Evolutionary conservation across 2,888 invertebrate genomes (phyloP).

Genomic region (Tyria jacobaeae): DNA sequence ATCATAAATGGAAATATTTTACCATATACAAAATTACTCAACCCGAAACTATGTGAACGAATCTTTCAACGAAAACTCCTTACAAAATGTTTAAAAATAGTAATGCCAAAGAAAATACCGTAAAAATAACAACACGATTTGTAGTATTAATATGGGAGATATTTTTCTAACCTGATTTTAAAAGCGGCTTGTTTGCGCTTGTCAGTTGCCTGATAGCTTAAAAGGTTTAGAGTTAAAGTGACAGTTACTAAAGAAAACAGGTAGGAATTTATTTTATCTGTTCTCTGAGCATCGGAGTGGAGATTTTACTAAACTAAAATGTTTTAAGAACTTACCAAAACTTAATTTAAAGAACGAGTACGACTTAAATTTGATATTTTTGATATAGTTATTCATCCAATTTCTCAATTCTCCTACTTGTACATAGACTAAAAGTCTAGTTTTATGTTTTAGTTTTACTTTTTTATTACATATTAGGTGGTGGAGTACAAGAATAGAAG

Average conservation of each 20-base stretch:
- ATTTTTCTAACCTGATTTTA: slow-evolving; percentile 18
- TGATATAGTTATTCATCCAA: too few relatives aligned
- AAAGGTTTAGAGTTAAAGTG: slow-evolving; percentile 24
- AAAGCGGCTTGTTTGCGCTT: slow-evolving; percentile 21
- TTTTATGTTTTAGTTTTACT: too few relatives aligned
- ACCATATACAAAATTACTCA: too few relatives aligned
- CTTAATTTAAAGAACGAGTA: too few relatives aligned
- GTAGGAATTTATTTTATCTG: background rate
- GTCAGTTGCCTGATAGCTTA: slow-evolving; percentile 34
- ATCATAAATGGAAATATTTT: too few relatives aligned
- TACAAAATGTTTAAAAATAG: background rate
- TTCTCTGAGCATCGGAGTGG: background rate
- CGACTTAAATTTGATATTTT: too few relatives aligned
- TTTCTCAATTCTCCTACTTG: too few relatives aligned
- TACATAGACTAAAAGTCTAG: too few relatives aligned
- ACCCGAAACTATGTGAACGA: too few relatives aligned
- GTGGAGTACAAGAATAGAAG: too few relatives aligned
- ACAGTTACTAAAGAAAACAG: slow-evolving; percentile 4
- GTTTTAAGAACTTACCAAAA: background rate
- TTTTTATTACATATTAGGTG: too few relatives aligned
- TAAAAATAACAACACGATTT: slow-evolving; percentile 1
- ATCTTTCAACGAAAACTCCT: background rate
- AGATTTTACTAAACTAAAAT: background rate
- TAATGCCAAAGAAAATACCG: background rate
- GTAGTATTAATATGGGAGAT: slow-evolving; percentile 12